phyloP scores from a whole-genome alignment of 1,140 invertebrate species.

The Hyles euphorbiae region DNA sequence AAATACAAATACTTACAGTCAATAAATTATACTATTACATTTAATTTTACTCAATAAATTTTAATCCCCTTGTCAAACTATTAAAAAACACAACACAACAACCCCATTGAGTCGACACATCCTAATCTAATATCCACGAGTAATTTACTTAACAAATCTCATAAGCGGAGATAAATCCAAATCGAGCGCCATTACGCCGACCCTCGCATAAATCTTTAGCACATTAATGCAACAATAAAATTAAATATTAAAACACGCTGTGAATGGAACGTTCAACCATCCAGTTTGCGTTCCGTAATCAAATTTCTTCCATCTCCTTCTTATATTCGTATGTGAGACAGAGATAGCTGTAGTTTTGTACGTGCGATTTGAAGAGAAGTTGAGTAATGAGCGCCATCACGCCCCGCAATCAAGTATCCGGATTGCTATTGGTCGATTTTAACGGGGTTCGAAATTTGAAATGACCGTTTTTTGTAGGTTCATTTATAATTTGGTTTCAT shows the following conservation, averaged over 20 bases:
- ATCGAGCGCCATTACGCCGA: slow-evolving; percentile 44
- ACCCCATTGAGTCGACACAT: slow-evolving; percentile 9
- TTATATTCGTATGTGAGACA: slow-evolving; percentile 18
- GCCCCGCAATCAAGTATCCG: slow-evolving; percentile 54
- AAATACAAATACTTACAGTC: too few relatives aligned
- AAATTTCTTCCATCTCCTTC: slow-evolving; percentile 33
- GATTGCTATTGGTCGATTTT: slow-evolving; percentile 50
- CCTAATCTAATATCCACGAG: slow-evolving; percentile 18
- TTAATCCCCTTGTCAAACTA: not conserved
- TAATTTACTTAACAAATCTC: slow-evolving; percentile 44
- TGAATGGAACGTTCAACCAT: slow-evolving; percentile 38
- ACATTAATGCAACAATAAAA: slow-evolving; percentile 62
- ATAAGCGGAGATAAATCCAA: slow-evolving; percentile 42
- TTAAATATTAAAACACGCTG: slow-evolving; percentile 69
- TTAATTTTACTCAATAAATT: not conserved
- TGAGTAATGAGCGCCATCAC: slow-evolving; percentile 59
- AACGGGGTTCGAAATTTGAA: slow-evolving; percentile 49
- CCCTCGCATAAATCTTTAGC: slow-evolving; percentile 53
- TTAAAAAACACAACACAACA: slow-evolving; percentile 7
- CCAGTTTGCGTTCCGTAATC: slow-evolving; percentile 33
- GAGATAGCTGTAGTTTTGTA: slow-evolving; percentile 32
- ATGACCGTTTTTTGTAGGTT: slow-evolving; percentile 31
- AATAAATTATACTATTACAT: not conserved
- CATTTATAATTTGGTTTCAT: slow-evolving; percentile 31
- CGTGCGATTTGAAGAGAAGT: slow-evolving; percentile 17